Base-by-base conservation (phyloP, 2,888 invertebrate genomes). In the Andrena bucephala region DNA sequence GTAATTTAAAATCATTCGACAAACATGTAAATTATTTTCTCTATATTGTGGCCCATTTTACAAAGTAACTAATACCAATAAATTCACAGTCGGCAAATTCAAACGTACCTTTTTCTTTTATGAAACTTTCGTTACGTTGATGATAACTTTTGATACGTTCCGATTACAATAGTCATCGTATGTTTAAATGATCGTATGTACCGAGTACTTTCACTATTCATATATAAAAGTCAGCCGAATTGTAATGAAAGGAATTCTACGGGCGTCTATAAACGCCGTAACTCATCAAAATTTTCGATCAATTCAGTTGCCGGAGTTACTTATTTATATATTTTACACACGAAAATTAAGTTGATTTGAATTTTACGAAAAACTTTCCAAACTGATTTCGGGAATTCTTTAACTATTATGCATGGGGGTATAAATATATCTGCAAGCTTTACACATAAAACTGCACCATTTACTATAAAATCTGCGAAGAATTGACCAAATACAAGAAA, bases 401-500 rank as follows among this genome's bases (percentile, higher is more conserved):
- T 13, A 63, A 57, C 67, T 67, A 71, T 62, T 52, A 68, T 62
- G 60, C 33, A 65, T 52, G 67, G 59, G 73, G 73, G 68, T 70
- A 65, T 83, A 66, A 76, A 81, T 29, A 31, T 31, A 59, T 67
- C 33, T 73, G 73, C 59, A 74, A 59, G 33, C 60, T 29, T 85
- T 80, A 57, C 57, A 42, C 13, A 70, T 82, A 81, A 75, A 80
- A 82, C 48, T 74, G 76, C 66, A 67, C 65, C 75, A 42, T 80
- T 71, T 70, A 59, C 48, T 62, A 68, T 54, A 65, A 78, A 75
- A 76, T 80, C 76, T 75, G 54, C 70, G 57, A 73, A 71, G 29
- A 76, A 57, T 70, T 36, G 73, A 80, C 33, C 59, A 81, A 81
- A 62, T 71, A 69, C 54, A 67, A 85, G 57, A 71, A 73, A 87